Conservation (phyloP, 2,113 vertebrate species). For the Vombatus ursinus region DNA sequence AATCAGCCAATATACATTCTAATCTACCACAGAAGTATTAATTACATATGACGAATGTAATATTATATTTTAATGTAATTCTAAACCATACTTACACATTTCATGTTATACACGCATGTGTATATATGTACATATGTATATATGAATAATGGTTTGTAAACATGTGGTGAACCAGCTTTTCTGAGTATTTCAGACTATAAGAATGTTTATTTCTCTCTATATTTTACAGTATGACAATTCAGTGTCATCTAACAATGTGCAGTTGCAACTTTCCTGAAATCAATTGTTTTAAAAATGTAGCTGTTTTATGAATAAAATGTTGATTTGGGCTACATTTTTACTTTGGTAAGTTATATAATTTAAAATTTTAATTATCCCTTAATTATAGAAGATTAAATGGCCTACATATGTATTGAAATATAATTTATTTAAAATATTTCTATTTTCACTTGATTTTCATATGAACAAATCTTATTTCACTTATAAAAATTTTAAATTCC, state of each 20-base stretch:
- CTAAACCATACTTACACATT: background rate
- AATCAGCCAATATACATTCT: background rate
- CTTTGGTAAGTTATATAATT: background rate
- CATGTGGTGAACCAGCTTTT: background rate
- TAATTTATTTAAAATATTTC: background rate
- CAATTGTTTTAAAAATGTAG: background rate
- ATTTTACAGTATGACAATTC: background rate
- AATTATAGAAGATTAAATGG: background rate
- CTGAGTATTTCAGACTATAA: background rate
- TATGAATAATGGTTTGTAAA: background rate
- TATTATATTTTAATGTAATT: background rate
- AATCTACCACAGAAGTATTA: background rate
- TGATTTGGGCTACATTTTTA: background rate
- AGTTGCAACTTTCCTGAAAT: background rate
- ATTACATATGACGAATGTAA: background rate
- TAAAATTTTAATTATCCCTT: background rate
- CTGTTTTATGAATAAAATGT: background rate
- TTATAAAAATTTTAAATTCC: background rate
- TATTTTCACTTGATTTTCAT: background rate
- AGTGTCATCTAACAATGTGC: background rate
- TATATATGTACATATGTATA: background rate
- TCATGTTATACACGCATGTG: background rate
- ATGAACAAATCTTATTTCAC: background rate
- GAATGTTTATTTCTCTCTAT: background rate
- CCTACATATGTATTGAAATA: background rate